Percentiles rank a stretch among this genome's conserved stretches.
Evolutionary conservation across 2,888 invertebrate species (phyloP).

Genomic region (Dryocosmus kuriphilus): DNA sequence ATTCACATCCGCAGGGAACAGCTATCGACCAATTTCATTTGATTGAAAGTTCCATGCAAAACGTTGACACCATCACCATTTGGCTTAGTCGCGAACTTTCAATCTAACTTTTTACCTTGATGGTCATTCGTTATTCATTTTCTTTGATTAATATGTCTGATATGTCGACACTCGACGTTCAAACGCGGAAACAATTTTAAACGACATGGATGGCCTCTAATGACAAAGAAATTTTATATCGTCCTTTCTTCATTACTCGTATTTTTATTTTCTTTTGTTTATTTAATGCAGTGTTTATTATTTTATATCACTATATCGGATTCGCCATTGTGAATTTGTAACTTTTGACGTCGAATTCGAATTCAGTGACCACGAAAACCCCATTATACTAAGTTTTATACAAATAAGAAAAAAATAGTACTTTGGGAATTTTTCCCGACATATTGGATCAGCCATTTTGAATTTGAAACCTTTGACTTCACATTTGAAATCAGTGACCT

Average conservation of each 20-base stretch:
- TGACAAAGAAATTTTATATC: neutral
- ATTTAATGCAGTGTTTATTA: no score
- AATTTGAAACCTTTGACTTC: no score
- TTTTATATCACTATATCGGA: no score
- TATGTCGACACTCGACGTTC: neutral
- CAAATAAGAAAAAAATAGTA: no score
- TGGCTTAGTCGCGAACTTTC: neutral
- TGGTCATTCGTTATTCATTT: conserved; percentile 26
- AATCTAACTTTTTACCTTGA: conserved; percentile 21
- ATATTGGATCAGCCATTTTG: no score
- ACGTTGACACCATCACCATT: neutral
- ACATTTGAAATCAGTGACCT: no score
- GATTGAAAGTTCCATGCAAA: conserved; percentile 29
- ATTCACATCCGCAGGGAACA: neutral
- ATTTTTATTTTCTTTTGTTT: neutral
- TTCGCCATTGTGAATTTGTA: no score
- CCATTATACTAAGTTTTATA: no score
- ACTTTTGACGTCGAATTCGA: no score
- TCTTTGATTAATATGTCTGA: conserved; percentile 11
- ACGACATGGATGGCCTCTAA: neutral
- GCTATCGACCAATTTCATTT: conserved; percentile 3
- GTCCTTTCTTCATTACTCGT: neutral
- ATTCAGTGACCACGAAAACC: no score
- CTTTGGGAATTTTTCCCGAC: no score
- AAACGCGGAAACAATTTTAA: neutral